Evolutionary conservation across 2,797 vertebrate species (phyloP).

Genomic region (Myotis daubentonii): DNA sequence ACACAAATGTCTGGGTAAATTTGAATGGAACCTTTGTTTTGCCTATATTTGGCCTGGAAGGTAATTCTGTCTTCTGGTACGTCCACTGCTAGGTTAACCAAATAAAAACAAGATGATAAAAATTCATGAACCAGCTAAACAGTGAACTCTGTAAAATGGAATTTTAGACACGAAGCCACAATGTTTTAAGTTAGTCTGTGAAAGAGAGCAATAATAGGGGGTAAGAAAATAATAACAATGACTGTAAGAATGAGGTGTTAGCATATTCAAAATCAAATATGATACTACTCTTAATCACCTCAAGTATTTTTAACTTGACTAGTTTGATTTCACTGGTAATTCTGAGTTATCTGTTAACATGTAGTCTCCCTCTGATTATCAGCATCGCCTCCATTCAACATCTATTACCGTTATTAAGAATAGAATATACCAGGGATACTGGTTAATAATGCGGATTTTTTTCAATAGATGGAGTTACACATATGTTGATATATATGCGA

Average conservation of each 20-base stretch:
- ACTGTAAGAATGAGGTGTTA: background rate
- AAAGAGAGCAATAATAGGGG: background rate
- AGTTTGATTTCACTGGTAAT: background rate
- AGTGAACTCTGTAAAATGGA: background rate
- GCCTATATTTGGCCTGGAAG: background rate
- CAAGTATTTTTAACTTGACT: background rate
- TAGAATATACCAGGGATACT: background rate
- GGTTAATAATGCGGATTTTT: too few relatives aligned
- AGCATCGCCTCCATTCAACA: background rate
- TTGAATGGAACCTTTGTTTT: background rate
- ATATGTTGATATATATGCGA: too few relatives aligned
- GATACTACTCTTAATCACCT: background rate
- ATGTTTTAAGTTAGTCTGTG: background rate
- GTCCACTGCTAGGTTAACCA: background rate
- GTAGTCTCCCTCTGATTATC: background rate
- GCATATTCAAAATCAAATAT: background rate
- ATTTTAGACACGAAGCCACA: background rate
- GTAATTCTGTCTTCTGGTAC: background rate
- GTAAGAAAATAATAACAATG: background rate
- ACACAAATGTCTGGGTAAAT: background rate
- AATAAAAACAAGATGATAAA: background rate
- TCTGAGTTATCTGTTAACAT: background rate
- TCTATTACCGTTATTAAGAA: background rate
- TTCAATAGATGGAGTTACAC: too few relatives aligned
- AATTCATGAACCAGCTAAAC: background rate